Evolutionary conservation across 2,888 invertebrate species (phyloP).

Genomic region (Calameuta filiformis): DNA sequence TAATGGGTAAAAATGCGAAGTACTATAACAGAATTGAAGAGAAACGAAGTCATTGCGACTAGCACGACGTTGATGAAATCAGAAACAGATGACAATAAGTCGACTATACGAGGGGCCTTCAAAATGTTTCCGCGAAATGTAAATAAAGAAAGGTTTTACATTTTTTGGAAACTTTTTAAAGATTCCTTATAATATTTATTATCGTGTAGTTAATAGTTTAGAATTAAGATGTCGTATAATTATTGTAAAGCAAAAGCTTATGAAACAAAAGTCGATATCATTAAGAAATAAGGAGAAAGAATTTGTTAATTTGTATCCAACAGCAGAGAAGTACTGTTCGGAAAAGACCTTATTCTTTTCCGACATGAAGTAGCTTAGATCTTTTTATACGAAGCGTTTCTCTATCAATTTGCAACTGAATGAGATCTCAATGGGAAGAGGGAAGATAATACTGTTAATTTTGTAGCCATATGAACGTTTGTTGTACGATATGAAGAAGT

Average conservation of each 20-base stretch:
- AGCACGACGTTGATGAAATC: background rate
- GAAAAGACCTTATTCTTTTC: background rate
- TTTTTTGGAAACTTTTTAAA: background rate
- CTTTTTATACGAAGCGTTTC: background rate
- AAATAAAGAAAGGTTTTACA: background rate
- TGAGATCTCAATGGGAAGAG: background rate
- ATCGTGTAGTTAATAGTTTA: background rate
- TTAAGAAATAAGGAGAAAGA: background rate
- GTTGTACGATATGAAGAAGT: background rate
- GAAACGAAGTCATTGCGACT: background rate
- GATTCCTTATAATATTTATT: background rate
- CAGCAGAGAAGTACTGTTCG: background rate
- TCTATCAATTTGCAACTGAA: background rate
- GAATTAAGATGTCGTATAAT: background rate
- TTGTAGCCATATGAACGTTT: background rate
- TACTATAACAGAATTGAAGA: background rate
- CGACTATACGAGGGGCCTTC: background rate
- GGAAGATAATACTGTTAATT: background rate
- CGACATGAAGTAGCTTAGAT: background rate
- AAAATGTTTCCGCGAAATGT: background rate
- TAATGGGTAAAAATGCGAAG: background rate
- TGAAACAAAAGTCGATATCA: background rate
- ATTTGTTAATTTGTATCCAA: background rate
- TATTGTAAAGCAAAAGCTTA: background rate
- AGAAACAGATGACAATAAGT: background rate